These are phyloP conservation scores for Chromobotia macracanthus DNA, from an alignment of 2,797 vertebrate genomes.

Conservation along the genomic window DNA sequence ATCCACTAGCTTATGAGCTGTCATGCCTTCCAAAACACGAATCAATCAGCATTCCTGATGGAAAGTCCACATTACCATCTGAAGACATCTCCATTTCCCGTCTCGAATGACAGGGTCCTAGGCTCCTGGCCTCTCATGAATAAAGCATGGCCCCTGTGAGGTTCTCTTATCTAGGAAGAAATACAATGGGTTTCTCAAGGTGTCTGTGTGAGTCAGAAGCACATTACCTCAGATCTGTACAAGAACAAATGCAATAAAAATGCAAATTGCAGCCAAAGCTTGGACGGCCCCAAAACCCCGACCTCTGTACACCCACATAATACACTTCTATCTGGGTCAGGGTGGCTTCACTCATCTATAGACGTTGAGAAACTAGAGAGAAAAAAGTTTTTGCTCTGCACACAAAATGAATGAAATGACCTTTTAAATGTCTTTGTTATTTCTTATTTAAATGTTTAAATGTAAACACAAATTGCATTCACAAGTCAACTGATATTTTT, in stretches of 20 bases:
- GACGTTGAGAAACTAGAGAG: conserved; percentile 51
- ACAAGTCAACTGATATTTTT: neutral
- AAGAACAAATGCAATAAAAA: conserved; percentile 83
- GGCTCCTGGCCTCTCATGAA: conserved; percentile 67
- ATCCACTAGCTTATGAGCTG: conserved; percentile 68
- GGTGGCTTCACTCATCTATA: conserved; percentile 67
- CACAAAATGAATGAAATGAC: conserved; percentile 33
- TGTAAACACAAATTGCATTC: conserved; percentile 2
- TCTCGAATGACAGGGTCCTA: conserved; percentile 78
- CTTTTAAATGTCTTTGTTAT: conserved; percentile 49
- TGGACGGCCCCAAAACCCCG: conserved; percentile 68
- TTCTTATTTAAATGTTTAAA: conserved; percentile 45
- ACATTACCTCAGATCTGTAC: conserved; percentile 77
- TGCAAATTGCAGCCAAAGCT: conserved; percentile 80
- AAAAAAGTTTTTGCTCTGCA: conserved; percentile 31
- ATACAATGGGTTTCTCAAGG: conserved; percentile 67
- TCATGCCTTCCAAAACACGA: conserved; percentile 65
- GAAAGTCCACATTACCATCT: conserved; percentile 83
- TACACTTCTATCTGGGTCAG: conserved; percentile 73
- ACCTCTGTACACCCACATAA: conserved; percentile 77
- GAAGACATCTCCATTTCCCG: conserved; percentile 79
- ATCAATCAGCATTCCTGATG: conserved; percentile 83
- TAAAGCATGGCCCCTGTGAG: conserved; percentile 52
- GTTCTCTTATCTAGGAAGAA: conserved; percentile 71
- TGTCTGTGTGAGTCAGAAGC: conserved; percentile 73